phyloP scores from a whole-genome alignment of 2,888 invertebrate genomes.

The Callyntrura guangdongensis region DNA sequence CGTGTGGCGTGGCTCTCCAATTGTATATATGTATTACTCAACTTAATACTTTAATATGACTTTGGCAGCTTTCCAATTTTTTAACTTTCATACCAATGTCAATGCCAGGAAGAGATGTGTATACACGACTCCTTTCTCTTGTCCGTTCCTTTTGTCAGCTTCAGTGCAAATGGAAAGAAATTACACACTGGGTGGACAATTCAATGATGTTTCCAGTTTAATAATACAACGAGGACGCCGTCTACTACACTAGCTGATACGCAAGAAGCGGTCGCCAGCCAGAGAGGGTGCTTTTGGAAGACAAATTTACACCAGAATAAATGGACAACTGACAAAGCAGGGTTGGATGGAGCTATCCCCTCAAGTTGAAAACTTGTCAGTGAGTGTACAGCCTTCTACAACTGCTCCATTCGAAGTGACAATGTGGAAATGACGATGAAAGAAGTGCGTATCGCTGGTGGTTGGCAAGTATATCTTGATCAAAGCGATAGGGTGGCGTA shows the following conservation, averaged over 20 bases:
- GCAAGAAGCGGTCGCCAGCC: too few relatives aligned
- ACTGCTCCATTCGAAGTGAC: slow-evolving; percentile 7
- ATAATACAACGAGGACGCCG: too few relatives aligned
- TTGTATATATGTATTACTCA: slow-evolving; percentile 32
- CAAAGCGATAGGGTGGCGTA: background rate
- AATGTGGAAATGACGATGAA: background rate
- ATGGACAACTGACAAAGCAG: too few relatives aligned
- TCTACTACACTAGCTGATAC: too few relatives aligned
- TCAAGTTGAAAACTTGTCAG: background rate
- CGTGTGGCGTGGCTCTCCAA: background rate
- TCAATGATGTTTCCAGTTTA: too few relatives aligned
- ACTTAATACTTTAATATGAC: slow-evolving; percentile 29
- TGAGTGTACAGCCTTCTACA: background rate
- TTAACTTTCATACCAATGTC: slow-evolving; percentile 55
- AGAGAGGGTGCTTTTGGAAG: too few relatives aligned
- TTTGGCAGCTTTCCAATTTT: slow-evolving; percentile 65
- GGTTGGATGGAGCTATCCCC: too few relatives aligned
- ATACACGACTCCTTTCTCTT: background rate
- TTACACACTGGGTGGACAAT: background rate
- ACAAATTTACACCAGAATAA: too few relatives aligned
- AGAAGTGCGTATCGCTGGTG: too few relatives aligned
- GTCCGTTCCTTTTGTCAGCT: background rate
- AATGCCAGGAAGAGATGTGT: slow-evolving; percentile 47
- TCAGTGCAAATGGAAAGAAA: slow-evolving; percentile 13
- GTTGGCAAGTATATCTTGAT: background rate